Evolutionary conservation across 2,888 invertebrate genomes (phyloP), one percentile per base, ranked within the genome.

Genomic region (Bellardia bayeri): DNA sequence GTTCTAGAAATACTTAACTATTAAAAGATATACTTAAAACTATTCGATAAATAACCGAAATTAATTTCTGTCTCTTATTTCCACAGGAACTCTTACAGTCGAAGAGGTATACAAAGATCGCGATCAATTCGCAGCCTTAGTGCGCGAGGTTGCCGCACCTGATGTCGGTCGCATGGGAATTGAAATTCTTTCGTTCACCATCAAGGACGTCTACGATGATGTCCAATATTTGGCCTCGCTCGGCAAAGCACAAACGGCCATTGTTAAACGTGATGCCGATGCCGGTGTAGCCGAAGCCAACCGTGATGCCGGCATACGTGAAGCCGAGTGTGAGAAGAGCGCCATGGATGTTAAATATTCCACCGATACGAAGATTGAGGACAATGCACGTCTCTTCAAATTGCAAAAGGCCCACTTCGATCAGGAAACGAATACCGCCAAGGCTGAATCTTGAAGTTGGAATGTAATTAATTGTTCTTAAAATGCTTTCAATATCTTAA

Each of bases 201-300:
- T 99, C 95, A 99, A 99, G 95, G 99, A 99, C 95, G 98, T 99
- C 86, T 98, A 97, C 95, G 99, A 99, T 95, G 96, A 98, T 94
- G 99, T 99, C 82, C 98, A 99, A 94, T 99, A 99, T 94, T 94
- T 99, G 93, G 96, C 98, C 91, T 98, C 98, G 89, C 94, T 98
- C 93, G 98, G 98, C 90, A 98, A 98, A 94, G 96, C 98, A 87
- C 97, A 98, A 95, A 98, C 98, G 92, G 99, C 98, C 91, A 96
- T 95, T 91, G 99, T 98, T 91, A 99, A 98, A 95, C 95, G 97
- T 81, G 98, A 98, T 94, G 98, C 98, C 58, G 98, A 98, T 92
- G 96, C 98, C 81, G 99, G 98, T 86, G 99, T 98, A 89, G 99
- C 98, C 90, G 98, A 97, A 94, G 99, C 99, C n/a, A 98, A 99